Evolutionary conservation across 2,797 vertebrate species (phyloP), one percentile per base, ranked within the genome.

Genomic region (Kryptopterus vitreolus): DNA sequence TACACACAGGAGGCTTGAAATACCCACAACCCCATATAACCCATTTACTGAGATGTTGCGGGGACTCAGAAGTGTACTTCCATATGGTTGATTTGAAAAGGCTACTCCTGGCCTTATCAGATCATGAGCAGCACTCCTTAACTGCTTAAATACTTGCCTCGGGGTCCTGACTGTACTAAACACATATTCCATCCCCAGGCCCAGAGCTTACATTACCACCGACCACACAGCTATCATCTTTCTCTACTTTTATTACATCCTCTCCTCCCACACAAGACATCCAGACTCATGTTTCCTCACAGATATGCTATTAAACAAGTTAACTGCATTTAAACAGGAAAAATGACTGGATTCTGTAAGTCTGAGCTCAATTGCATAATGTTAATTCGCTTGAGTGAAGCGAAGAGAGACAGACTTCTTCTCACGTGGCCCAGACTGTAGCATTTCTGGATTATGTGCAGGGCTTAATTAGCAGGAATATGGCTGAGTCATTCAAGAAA

Each of bases 11-110:
- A 87, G 81, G 81, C 76, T 82, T 78, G 77, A 79, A 88, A 87
- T 79, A 84, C 88, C 88, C 87, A 87, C 86, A 91, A 91, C 90
- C 88, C 89, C 84, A 91, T 88, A 85, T 91, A 92, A 91, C 88
- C 89, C 88, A 91, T 89, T 93, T 92, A 88, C 77, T 76, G 61
- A 83, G 78, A 61, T 81, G 78, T 79, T 76, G 89, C 82, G 78
- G 85, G 83, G 85, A 83, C 87, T 85, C 87, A 80, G 76, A 88
- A 87, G 86, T 85, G 82, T 87, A 84, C 78, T 87, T 90, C 86
- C 83, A 83, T 88, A 77, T 82, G 87, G 85, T 83, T 81, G 83
- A 87, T 90, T 89, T 86, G 87, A 86, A 89, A 88, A 77, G 81
- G 63, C 43, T 81, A 82, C 55, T 71, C 70, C 58, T 74, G 76